Evolutionary conservation across 2,797 vertebrate genomes (phyloP), one percentile per base, ranked within the genome.

Genomic region (Octomys mimax): DNA sequence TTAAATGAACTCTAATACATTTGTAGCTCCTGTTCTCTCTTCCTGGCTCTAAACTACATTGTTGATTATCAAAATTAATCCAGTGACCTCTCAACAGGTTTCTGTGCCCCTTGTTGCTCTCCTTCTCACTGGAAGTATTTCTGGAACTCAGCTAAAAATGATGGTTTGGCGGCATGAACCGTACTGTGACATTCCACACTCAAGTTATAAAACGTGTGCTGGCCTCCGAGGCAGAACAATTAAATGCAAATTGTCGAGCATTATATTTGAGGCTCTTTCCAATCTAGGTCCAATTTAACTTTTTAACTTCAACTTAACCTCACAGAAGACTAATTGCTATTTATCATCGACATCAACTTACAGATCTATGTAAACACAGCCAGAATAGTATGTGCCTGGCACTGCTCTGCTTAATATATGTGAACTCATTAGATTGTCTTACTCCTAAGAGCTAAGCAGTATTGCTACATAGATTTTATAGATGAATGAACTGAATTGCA

Each of bases 231-330:
- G 16, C 31, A 86, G 82, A 95, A 71, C 12, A 92, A 82, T 87
- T 83, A 81, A 95, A 75, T 62, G 57, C 46, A 91, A 92, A 81
- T 96, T 54, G 6, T 75, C 21, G 77, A 83, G 68, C 21, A 66
- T 10, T 77, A 9, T 87, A 46, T 81, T 82, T 52, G 36, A 64
- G 19, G 59, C 6, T 16, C 31, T 90, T 88, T 49, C 49, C 6
- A 57, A 64, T 64, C 8, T 62, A 78, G 14, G 12, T 59, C 49
- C 33, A 82, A 79, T 10, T 49, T 61, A 83, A 49, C 21, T 68
- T 95, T 89, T 64, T 93, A 70, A 66, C 13, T 70, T 62, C 66
- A 78, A 46, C 4, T 81, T 79, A 84, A 80, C 21, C 14, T 93
- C 49, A 73, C 4, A 28, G 49, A 79, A 77, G 2, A 78, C 19